These are phyloP conservation scores for Thymelicus lineola DNA, from an alignment of 2,888 invertebrate species.

Conservation along the genomic window DNA sequence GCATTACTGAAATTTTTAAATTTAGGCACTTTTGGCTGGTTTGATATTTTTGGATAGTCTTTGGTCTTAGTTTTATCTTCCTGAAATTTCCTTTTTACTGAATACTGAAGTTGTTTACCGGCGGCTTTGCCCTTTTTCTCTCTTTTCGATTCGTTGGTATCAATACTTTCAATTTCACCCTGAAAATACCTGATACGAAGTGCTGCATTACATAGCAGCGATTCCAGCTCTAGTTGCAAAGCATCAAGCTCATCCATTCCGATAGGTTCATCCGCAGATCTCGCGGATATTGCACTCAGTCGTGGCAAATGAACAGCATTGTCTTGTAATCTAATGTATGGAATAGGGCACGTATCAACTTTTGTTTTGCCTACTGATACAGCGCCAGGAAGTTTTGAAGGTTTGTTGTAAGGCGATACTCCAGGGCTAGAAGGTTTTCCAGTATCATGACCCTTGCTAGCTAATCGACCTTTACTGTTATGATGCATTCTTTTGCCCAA, in stretches of 20 bases:
- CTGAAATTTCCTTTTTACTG: constrained; percentile 83
- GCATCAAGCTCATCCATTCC: constrained; percentile 95
- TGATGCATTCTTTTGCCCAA: constrained; percentile 83
- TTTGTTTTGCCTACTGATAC: constrained; percentile 75
- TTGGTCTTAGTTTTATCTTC: constrained; percentile 86
- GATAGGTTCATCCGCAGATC: constrained; percentile 90
- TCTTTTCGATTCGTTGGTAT: constrained; percentile 83
- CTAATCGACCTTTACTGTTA: constrained; percentile 78
- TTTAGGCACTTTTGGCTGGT: constrained; percentile 86
- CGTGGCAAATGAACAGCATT: constrained; percentile 88
- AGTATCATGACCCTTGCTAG: constrained; percentile 79
- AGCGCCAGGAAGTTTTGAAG: constrained; percentile 74
- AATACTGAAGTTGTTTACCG: constrained; percentile 81
- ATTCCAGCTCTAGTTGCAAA: constrained; percentile 94
- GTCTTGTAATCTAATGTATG: constrained; percentile 89
- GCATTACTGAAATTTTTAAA: constrained; percentile 81
- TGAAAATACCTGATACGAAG: constrained; percentile 92
- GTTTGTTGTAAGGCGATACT: constrained; percentile 77
- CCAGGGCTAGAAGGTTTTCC: constrained; percentile 82
- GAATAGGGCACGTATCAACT: constrained; percentile 81
- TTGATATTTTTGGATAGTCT: constrained; percentile 81
- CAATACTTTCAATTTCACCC: constrained; percentile 89
- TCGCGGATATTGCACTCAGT: constrained; percentile 87
- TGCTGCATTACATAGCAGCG: constrained; percentile 92
- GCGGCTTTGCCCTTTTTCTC: constrained; percentile 82